These are phyloP conservation scores for Danionella cerebrum DNA, from an alignment of 2,113 vertebrate species.

Conservation along the genomic window DNA sequence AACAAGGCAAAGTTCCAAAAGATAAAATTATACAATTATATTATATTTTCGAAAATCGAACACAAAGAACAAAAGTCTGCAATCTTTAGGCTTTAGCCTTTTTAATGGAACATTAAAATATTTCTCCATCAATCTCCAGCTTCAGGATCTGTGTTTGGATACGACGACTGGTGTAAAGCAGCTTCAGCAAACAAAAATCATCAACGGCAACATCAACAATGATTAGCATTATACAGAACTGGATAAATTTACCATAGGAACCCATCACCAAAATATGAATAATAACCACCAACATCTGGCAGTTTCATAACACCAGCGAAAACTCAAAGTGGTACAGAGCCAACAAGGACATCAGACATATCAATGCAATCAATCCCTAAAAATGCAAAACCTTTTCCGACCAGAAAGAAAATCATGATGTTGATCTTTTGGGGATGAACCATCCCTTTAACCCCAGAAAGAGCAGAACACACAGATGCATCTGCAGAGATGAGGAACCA, in stretches of 20 bases:
- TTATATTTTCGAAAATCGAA: neutral
- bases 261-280: conserved; percentile 34
- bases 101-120: conserved; percentile 68
- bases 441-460: conserved; percentile 41
- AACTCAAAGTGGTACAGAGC: conserved; percentile 13
- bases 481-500: neutral
- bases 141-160: conserved; percentile 51
- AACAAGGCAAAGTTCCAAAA: too few relatives aligned
- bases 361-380: too few relatives aligned
- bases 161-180: conserved; percentile 41
- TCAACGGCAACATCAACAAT: conserved; percentile 48
- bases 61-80: neutral
- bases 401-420: too few relatives aligned
- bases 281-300: conserved; percentile 23
- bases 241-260: conserved; percentile 16
- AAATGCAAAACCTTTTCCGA: too few relatives aligned
- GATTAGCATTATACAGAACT: conserved; percentile 10
- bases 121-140: conserved; percentile 53
- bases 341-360: too few relatives aligned
- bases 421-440: too few relatives aligned
- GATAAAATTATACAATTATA: too few relatives aligned
- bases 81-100: conserved; percentile 33
- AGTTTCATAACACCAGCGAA: conserved; percentile 11
- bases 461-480: conserved; percentile 29
- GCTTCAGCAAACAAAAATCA: conserved; percentile 53